phyloP scores from a whole-genome alignment of 2,797 vertebrate genomes.

The Percopsis omiscomaycus region DNA sequence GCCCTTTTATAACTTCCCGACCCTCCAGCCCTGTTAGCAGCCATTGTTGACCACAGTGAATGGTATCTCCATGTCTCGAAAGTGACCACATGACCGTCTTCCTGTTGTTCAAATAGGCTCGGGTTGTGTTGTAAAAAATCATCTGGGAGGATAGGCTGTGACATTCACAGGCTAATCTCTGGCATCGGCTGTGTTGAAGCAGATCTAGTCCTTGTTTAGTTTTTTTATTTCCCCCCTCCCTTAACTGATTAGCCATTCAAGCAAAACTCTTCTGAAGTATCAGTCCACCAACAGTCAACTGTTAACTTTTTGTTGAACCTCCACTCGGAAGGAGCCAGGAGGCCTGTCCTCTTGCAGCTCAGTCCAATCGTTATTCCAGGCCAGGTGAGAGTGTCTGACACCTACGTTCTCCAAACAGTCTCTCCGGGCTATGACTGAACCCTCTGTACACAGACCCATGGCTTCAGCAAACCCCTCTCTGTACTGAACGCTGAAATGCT shows the following conservation, averaged over 20 bases:
- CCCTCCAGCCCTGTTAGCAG: slow-evolving; percentile 75
- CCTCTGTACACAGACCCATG: slow-evolving; percentile 68
- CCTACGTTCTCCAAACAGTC: slow-evolving; percentile 73
- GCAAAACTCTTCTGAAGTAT: slow-evolving; percentile 36
- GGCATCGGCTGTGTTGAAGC: slow-evolving; percentile 68
- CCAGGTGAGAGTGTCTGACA: slow-evolving; percentile 67
- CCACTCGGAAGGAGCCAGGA: slow-evolving; percentile 29
- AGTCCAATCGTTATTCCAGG: slow-evolving; percentile 65
- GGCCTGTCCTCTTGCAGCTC: slow-evolving; percentile 43
- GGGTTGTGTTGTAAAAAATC: slow-evolving; percentile 75
- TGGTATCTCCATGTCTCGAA: slow-evolving; percentile 74
- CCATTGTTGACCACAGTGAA: slow-evolving; percentile 77
- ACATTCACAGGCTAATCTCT: slow-evolving; percentile 75
- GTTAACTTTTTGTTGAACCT: slow-evolving; percentile 32
- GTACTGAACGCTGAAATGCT: slow-evolving; percentile 59
- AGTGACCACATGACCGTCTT: slow-evolving; percentile 82
- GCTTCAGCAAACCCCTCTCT: slow-evolving; percentile 55
- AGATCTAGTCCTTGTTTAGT: slow-evolving; percentile 53
- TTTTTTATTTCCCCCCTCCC: neutral
- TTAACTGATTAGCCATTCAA: slow-evolving; percentile 56
- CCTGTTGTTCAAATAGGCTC: slow-evolving; percentile 72
- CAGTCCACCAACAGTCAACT: slow-evolving; percentile 34
- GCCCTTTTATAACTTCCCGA: slow-evolving; percentile 73
- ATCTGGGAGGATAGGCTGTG: slow-evolving; percentile 70
- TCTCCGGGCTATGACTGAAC: slow-evolving; percentile 65